These are phyloP conservation scores for Nemoura dubitans DNA, from an alignment of 2,888 invertebrate genomes.

Conservation along the genomic window DNA sequence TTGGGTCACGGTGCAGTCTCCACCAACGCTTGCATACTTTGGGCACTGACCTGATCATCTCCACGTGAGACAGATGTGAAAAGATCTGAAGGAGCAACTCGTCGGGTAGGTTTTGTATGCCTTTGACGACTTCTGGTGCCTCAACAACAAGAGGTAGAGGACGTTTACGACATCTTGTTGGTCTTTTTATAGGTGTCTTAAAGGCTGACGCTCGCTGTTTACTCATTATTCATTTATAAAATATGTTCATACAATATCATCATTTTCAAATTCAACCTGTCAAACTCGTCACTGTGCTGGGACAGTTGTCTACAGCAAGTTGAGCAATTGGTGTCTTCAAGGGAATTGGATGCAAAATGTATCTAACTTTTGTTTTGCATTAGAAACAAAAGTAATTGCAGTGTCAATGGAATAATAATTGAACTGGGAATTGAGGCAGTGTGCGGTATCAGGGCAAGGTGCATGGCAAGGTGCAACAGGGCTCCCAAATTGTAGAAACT, in stretches of 20 bases:
- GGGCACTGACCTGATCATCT: background rate
- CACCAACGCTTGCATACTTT: background rate
- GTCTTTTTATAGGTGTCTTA: background rate
- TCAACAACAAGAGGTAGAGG: background rate
- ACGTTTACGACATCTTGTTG: background rate
- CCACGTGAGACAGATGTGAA: background rate
- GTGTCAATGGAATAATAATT: background rate
- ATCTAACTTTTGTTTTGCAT: background rate
- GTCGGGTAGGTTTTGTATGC: background rate
- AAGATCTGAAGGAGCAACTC: conserved; percentile 23
- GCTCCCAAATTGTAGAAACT: background rate
- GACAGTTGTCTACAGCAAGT: background rate
- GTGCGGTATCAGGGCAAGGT: too few relatives aligned
- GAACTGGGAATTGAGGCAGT: too few relatives aligned
- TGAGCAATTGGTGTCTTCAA: too few relatives aligned
- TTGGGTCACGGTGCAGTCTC: background rate
- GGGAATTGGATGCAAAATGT: background rate
- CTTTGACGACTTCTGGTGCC: background rate
- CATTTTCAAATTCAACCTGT: background rate
- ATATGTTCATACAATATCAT: too few relatives aligned
- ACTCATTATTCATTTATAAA: background rate
- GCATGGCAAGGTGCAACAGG: too few relatives aligned
- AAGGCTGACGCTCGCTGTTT: background rate
- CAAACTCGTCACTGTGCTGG: background rate
- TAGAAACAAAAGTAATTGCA: background rate